Evolutionary conservation across 64 coral and sea anemone species (phyloP).

Genomic region (Platygyra sinensis): DNA sequence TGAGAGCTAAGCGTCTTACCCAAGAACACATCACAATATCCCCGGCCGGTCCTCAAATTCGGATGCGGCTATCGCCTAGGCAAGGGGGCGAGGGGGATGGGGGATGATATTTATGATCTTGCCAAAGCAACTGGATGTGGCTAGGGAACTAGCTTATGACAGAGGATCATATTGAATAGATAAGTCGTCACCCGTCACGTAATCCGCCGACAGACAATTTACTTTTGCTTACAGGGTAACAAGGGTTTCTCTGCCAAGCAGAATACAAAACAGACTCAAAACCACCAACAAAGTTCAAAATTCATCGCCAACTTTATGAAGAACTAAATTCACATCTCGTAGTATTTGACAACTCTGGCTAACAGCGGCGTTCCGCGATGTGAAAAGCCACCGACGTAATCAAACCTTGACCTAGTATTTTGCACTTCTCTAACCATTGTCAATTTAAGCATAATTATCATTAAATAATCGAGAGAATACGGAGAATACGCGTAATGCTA

Average conservation of each 20-base stretch:
- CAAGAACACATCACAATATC: no score
- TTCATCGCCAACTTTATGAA: neutral
- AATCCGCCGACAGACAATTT: no score
- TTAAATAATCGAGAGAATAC: neutral
- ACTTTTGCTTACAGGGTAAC: neutral
- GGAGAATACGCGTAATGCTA: neutral
- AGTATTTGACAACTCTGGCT: neutral
- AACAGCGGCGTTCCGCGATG: neutral
- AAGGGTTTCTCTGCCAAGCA: neutral
- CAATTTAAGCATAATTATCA: neutral
- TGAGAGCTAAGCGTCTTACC: no score
- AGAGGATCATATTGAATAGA: no score
- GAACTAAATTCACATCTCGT: neutral
- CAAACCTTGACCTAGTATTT: neutral
- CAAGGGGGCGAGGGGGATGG: no score
- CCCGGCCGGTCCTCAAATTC: no score
- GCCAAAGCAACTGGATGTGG: no score
- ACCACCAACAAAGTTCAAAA: neutral
- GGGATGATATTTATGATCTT: no score
- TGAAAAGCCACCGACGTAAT: neutral
- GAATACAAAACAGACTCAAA: neutral
- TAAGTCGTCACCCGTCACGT: no score
- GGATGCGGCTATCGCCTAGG: no score
- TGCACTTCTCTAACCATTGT: neutral
- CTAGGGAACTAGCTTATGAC: no score